Conservation (phyloP, 1,140 invertebrate species). For the Lasioglossum baleicum region DNA sequence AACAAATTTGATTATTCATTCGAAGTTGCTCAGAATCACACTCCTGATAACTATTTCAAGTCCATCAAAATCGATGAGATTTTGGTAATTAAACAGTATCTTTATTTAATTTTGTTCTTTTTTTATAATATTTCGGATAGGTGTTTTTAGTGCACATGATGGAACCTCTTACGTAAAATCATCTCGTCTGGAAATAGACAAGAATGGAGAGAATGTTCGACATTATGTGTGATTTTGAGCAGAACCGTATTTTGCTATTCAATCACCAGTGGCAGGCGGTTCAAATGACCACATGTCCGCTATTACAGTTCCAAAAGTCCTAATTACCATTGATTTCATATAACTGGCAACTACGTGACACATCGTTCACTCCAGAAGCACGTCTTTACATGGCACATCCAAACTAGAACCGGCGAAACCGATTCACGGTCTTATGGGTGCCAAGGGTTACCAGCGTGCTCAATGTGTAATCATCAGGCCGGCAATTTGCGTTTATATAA, state of each 20-base stretch:
- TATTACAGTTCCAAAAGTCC: constrained; percentile 29
- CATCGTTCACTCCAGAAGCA: not conserved
- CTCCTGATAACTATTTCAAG: no score
- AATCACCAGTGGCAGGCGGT: not conserved
- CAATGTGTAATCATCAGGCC: constrained; percentile 46
- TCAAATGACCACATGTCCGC: constrained; percentile 7
- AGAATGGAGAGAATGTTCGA: no score
- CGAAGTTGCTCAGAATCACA: no score
- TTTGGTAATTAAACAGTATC: no score
- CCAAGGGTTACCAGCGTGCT: constrained; percentile 12
- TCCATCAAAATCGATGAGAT: no score
- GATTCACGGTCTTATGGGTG: not conserved
- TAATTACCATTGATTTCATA: constrained; percentile 48
- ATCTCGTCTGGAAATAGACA: no score
- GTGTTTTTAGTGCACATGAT: no score
- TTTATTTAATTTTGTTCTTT: no score
- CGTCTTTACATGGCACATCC: not conserved
- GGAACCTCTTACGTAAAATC: no score
- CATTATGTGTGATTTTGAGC: not conserved
- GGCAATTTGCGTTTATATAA: constrained; percentile 37
- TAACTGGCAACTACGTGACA: not conserved
- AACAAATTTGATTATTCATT: no score
- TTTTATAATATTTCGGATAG: no score
- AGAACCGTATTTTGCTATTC: not conserved
- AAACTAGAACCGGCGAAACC: not conserved